These are phyloP conservation scores for Diorhabda elongata DNA, from an alignment of 1,140 invertebrate species.

Conservation along the genomic window DNA sequence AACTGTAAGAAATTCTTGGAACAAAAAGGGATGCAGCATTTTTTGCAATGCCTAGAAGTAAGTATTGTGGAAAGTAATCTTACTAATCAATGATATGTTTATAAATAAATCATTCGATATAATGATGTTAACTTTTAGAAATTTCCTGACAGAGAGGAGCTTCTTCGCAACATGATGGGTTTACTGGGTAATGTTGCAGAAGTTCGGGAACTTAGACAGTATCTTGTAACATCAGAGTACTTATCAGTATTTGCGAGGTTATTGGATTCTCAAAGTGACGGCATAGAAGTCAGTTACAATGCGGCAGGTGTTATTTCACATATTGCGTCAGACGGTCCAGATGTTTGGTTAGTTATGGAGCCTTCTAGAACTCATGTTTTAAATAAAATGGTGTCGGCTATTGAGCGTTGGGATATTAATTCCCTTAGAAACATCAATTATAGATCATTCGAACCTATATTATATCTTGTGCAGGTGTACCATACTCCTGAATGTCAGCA, in stretches of 20 bases:
- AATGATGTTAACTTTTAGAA: conserved; percentile 52
- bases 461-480: conserved; percentile 72
- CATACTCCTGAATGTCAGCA: conserved; percentile 88
- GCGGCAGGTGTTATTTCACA: conserved; percentile 93
- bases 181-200: conserved; percentile 94
- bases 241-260: conserved; percentile 82
- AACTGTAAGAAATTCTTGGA: conserved; percentile 90
- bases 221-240: conserved; percentile 82
- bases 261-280: conserved; percentile 80
- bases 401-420: conserved; percentile 81
- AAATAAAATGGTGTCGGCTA: conserved; percentile 70
- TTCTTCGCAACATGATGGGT: conserved; percentile 95
- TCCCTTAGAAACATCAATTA: conserved; percentile 95
- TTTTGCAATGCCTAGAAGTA: conserved; percentile 78
- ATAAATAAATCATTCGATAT: not conserved
- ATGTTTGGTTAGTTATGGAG: conserved; percentile 72
- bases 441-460: conserved; percentile 87
- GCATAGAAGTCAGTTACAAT: conserved; percentile 96
- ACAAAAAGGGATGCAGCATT: conserved; percentile 79
- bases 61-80: conserved; percentile 21
- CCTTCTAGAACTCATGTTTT: conserved; percentile 73
- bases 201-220: conserved; percentile 74
- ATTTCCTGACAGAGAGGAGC: conserved; percentile 83
- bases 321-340: conserved; percentile 86
- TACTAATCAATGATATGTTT: not conserved